Conservation (phyloP, 2,888 invertebrate genomes). For the Metopia argyrocephala region DNA sequence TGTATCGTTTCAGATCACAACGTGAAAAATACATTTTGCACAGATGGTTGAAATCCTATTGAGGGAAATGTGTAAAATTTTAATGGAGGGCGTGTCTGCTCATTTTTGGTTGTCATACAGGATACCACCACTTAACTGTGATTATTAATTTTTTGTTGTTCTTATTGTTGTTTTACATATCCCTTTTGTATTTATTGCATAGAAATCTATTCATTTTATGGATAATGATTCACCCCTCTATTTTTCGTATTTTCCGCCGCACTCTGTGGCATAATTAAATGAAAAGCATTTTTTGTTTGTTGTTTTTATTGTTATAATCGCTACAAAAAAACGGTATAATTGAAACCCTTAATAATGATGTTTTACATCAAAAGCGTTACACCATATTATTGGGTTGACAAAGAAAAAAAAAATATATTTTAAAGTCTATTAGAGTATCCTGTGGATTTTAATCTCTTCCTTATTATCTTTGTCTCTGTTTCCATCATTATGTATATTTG, state of each 20-base stretch:
- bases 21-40: conserved; percentile 30
- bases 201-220: too few species aligned
- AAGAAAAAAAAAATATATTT: too few species aligned
- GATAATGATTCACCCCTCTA: too few species aligned
- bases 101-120: conserved; percentile 46
- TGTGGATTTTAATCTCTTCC: conserved; percentile 57
- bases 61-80: not conserved
- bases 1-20: too few species aligned
- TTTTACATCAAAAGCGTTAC: conserved; percentile 31
- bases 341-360: conserved; percentile 11
- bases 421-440: conserved; percentile 46
- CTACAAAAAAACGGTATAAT: too few species aligned
- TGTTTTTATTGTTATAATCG: conserved; percentile 8
- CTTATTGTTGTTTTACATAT: conserved; percentile 20
- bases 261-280: too few species aligned
- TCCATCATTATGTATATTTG: too few species aligned
- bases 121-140: conserved; percentile 61
- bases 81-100: conserved; percentile 57
- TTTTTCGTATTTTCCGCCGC: too few species aligned
- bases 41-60: conserved; percentile 52
- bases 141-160: conserved; percentile 33
- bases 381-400: not conserved
- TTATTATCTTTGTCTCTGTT: conserved; percentile 46
- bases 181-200: too few species aligned
- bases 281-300: conserved; percentile 42